These are phyloP conservation scores for Platysteira castanea DNA, from an alignment of 2,113 vertebrate species.

Conservation along the genomic window DNA sequence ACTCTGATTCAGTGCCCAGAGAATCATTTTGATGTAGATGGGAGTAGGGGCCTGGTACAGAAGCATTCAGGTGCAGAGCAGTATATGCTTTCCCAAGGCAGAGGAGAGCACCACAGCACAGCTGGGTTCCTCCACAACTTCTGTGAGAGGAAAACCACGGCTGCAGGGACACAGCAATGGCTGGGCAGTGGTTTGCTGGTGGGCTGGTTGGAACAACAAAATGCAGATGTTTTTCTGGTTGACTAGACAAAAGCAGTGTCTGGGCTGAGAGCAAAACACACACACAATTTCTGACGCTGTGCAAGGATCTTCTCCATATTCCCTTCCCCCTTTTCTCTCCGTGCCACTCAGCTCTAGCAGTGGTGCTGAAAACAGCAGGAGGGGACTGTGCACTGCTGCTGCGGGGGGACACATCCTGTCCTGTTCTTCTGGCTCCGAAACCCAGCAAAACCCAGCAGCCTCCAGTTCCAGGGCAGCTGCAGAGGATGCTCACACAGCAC, in stretches of 20 bases:
- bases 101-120: background rate
- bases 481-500: background rate
- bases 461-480: background rate
- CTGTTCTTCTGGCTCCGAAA: background rate
- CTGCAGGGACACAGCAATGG: background rate
- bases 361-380: rapidly evolving
- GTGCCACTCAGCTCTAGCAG: background rate
- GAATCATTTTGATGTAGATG: background rate
- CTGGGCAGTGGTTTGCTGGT: background rate
- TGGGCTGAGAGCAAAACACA: background rate
- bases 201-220: background rate
- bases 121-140: background rate
- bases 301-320: background rate
- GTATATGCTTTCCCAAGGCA: background rate
- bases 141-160: background rate
- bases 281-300: background rate
- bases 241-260: background rate
- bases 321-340: background rate
- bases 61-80: background rate
- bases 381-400: background rate
- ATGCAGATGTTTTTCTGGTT: background rate
- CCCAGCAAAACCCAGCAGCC: background rate
- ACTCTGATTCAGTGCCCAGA: background rate
- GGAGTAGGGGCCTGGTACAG: background rate
- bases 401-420: background rate